Evolutionary conservation across 2,113 vertebrate species (phyloP).

Genomic region (Pampusana beccarii): DNA sequence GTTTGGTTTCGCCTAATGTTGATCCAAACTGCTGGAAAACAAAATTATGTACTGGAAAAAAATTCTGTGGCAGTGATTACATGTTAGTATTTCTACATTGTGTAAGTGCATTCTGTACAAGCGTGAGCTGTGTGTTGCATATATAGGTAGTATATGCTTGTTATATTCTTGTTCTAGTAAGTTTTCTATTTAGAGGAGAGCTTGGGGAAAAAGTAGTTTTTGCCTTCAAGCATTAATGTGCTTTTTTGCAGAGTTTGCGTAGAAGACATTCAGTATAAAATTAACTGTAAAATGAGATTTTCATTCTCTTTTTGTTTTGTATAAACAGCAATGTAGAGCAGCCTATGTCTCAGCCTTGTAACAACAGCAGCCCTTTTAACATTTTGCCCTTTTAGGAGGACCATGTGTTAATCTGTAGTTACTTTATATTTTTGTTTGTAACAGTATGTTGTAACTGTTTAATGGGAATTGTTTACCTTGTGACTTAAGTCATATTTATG

Average conservation of each 20-base stretch:
- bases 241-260: neutral
- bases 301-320: neutral
- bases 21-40: neutral
- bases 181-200: neutral
- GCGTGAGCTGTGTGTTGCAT: neutral
- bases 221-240: neutral
- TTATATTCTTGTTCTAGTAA: neutral
- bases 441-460: conserved; percentile 33
- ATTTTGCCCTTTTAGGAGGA: neutral
- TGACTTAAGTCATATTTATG: conserved; percentile 45
- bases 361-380: neutral
- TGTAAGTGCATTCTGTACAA: neutral
- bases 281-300: neutral
- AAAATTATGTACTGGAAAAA: neutral
- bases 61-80: neutral
- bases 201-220: neutral
- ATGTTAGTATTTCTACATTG: neutral
- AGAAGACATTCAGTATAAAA: neutral
- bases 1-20: neutral
- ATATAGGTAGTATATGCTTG: neutral
- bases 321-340: neutral
- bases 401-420: neutral
- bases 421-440: neutral
- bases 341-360: neutral
- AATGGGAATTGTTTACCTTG: conserved; percentile 34